Evolutionary conservation across 2,888 invertebrate genomes (phyloP).

Genomic region (Vesta saturnalis): DNA sequence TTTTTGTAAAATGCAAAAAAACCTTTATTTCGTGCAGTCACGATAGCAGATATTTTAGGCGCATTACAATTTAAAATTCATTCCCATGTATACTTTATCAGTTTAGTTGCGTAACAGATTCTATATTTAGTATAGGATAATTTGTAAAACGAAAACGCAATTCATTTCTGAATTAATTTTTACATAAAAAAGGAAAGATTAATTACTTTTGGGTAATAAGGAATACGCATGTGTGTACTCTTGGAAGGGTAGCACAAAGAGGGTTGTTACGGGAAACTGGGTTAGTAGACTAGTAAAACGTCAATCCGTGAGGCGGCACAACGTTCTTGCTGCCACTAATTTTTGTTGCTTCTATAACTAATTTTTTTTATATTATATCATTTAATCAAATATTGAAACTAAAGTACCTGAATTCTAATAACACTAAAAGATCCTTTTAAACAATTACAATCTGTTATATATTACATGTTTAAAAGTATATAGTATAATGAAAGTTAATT

Average conservation of each 20-base stretch:
- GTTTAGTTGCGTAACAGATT: too few species aligned
- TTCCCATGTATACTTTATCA: not conserved
- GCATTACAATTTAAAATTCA: not conserved
- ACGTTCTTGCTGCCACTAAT: conserved; percentile 22
- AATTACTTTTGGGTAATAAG: not conserved
- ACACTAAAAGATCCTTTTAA: too few species aligned
- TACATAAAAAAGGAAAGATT: not conserved
- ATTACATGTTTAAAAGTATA: too few species aligned
- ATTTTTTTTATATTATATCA: too few species aligned
- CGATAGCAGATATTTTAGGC: not conserved
- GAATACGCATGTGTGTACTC: conserved; percentile 24
- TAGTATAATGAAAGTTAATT: too few species aligned
- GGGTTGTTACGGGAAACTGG: conserved; percentile 30
- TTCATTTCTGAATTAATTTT: not conserved
- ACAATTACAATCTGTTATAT: not conserved
- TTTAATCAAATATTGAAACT: too few species aligned
- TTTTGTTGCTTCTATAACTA: conserved; percentile 1
- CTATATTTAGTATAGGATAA: too few species aligned
- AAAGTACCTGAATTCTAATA: not conserved
- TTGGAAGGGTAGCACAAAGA: conserved; percentile 16
- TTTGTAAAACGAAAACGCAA: too few species aligned
- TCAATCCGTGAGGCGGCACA: conserved; percentile 22
- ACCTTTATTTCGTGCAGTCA: not conserved
- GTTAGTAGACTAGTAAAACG: conserved; percentile 33
- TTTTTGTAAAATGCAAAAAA: not conserved